Evolutionary conservation across 2,888 invertebrate genomes (phyloP).

Genomic region (Chymomyza procnemis): DNA sequence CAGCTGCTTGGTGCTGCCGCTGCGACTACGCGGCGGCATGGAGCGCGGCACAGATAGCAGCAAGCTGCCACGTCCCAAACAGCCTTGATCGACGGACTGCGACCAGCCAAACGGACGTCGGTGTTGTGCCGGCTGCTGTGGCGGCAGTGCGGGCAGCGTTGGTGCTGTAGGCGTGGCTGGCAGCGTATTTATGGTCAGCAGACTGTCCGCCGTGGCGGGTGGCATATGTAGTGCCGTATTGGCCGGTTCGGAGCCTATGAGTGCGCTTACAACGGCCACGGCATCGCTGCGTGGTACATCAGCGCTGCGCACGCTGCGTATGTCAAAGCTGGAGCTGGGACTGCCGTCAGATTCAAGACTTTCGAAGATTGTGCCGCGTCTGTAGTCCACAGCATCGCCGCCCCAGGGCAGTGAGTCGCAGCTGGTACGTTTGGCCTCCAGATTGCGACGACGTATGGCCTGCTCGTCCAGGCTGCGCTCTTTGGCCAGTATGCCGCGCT

Average conservation of each 20-base stretch:
- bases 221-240: constrained; percentile 8
- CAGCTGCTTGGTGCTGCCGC: constrained; percentile 81
- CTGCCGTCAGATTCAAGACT: constrained; percentile 76
- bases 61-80: constrained; percentile 61
- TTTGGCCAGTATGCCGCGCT: constrained; percentile 77
- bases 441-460: constrained; percentile 80
- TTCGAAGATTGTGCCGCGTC: constrained; percentile 78
- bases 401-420: constrained; percentile 77
- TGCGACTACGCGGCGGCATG: constrained; percentile 78
- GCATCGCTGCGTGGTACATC: constrained; percentile 55
- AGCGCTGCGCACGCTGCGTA: constrained; percentile 75
- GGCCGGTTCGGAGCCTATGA: constrained; percentile 26
- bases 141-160: constrained; percentile 2
- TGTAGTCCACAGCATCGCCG: constrained; percentile 72
- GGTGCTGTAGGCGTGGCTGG: constrained; percentile 24
- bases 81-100: constrained; percentile 75
- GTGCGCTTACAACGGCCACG: constrained; percentile 46
- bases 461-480: constrained; percentile 78
- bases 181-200: constrained; percentile 24
- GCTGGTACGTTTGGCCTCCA: constrained; percentile 80
- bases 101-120: constrained; percentile 75
- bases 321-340: constrained; percentile 65
- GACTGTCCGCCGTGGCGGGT: background rate
- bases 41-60: constrained; percentile 76
- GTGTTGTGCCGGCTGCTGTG: constrained; percentile 18